Base-by-base conservation (phyloP, 2,797 vertebrate genomes). In the Bovichtus diacanthus region DNA sequence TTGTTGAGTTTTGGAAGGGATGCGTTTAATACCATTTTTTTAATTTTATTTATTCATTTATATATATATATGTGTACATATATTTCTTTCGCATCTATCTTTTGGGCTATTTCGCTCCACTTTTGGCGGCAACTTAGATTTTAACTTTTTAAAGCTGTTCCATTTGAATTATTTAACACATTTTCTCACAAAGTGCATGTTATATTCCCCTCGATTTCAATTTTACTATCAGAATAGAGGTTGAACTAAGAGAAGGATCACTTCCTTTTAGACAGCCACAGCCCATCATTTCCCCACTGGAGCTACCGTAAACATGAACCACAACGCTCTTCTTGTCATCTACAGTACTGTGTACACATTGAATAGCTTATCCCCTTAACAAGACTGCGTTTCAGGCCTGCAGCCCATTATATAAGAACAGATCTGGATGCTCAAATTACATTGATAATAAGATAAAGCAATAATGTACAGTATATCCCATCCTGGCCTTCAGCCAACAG, bases 341-440 rank as follows among this genome's bases (percentile, higher is more conserved):
- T 69, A 23, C 56, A n/a, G n/a, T n/a, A n/a, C n/a, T 56, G 38
- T 50, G 66, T 59, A 63, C 76, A 79, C 55, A 55, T 3, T 49
- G 56, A 76, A 59, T 7, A 80, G 62, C 29, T 83, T 66, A 53
- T 19, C 50, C 49, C 31, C 25, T 10, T 21, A 71, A 49, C 38
- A 49, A 81, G 53, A 65, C 36, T 41, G 12, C 9, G 1, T 58
- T 64, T 68, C 38, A 63, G 15, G 46, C 53, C 74, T 70, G n/a
- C 23, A 76, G 72, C 59, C 12, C 39, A 75, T 86, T 81, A 78
- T 63, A 80, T 36, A 73, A 62, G 18, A 79, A 69, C 44, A 77
- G 13, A 64, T 80, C n/a, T 66, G 50, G 25, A 50, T 27, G 63
- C 51, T 85, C 55, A 78, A 70, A 74, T 79, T 55, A 68, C 38